Evolutionary conservation across 2,888 invertebrate species (phyloP), one percentile per base, ranked within the genome.

Genomic region (Anarsia innoxiella): DNA sequence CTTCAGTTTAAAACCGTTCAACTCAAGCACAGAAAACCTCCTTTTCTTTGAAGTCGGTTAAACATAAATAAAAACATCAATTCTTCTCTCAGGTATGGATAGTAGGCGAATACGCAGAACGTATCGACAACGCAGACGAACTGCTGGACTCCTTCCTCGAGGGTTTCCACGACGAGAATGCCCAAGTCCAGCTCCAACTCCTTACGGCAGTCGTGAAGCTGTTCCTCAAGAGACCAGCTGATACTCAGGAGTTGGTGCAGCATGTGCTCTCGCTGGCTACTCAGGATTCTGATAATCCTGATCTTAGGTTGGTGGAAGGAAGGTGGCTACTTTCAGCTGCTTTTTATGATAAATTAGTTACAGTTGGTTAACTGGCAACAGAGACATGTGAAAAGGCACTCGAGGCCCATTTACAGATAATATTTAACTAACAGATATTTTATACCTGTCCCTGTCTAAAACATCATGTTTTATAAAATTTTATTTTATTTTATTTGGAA

Each of bases 121-220:
- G 99, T 49, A 99, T 99, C 53, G 99, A 99, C 77, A 99, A 99
- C 70, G 99, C 99, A 0, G 99, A 99, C 63, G 99, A 99, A 63
- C 87, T 99, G 15, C 85, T 99, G 12, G 99, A 99, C 69, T 97
- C 97, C 44, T 99, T 99, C 87, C 86, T 99, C 4, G 99, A 99
- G 83, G 99, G 97, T 8, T 98, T 98, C 86, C 96, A 93, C 53
- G 97, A 97, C 78, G 97, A 98, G 69, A 97, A 97, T 63, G 94
- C 96, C 12, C 97, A 97, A 87, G 95, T 95, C 1, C 99, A 99
- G 76, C 85, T 99, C 34, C 99, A 99, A 68, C 83, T 99, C 41
- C 83, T 99, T 39, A 99, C 99, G 0, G 99, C 99, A 0, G 99
- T 99, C 39, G 99, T 99, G 8, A 99, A 99, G 75, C 84, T 99